phyloP scores from a whole-genome alignment of 1,140 invertebrate species.

The Euschistus heros region DNA sequence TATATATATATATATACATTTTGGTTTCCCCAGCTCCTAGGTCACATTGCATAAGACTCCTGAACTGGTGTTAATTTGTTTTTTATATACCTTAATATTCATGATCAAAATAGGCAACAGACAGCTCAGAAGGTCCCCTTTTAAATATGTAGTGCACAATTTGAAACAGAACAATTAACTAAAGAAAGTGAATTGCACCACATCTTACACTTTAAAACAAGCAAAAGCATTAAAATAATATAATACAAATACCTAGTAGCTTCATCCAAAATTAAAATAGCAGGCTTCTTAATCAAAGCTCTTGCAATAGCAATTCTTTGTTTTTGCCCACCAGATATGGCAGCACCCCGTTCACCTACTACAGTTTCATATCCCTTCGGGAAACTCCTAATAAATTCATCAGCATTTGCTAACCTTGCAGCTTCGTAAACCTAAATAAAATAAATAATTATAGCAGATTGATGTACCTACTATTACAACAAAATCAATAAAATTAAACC shows the following conservation, averaged over 20 bases:
- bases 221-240: background rate
- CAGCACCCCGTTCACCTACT: slow-evolving; percentile 65
- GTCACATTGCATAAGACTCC: too few species aligned
- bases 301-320: slow-evolving; percentile 75
- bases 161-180: background rate
- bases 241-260: slow-evolving; percentile 60
- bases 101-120: too few species aligned
- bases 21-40: too few species aligned
- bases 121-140: too few species aligned
- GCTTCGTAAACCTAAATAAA: slow-evolving; percentile 53
- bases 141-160: background rate
- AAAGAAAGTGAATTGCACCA: background rate
- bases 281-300: slow-evolving; percentile 66
- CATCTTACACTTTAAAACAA: background rate
- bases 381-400: slow-evolving; percentile 78
- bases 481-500: too few species aligned
- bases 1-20: too few species aligned
- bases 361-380: slow-evolving; percentile 76
- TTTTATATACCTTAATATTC: too few species aligned
- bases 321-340: slow-evolving; percentile 73
- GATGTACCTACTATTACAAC: too few species aligned
- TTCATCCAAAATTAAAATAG: slow-evolving; percentile 78
- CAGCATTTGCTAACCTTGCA: slow-evolving; percentile 78
- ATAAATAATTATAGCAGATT: too few species aligned
- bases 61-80: too few species aligned